Base-by-base conservation (phyloP, 2,113 vertebrate species). In the Sebastes schlegelii region DNA sequence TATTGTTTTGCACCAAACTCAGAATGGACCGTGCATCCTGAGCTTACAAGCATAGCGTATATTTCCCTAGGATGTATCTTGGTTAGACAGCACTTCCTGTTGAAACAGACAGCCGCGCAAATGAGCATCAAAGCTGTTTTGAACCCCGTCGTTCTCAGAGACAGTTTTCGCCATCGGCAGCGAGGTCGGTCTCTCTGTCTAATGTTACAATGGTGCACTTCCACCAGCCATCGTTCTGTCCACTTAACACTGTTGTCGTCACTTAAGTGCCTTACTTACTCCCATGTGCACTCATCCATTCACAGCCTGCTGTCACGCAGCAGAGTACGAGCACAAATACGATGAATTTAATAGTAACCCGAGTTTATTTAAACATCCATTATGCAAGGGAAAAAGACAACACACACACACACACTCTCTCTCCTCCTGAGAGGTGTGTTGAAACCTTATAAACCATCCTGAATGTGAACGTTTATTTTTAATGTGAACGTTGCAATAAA, bases 231-330 rank as follows among this genome's bases (percentile, higher is more conserved):
- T 70, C 68, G 3, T 26, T 61, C 54, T 83, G 76, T 87, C 79
- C 90, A 64, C 85, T 55, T 51, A 26, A 81, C 89, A 79, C 86
- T 84, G 86, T 88, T 89, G 86, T 92, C 77, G 85, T 91, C 93
- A 93, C 93, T 91, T 60, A 95, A 95, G 95, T 95, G 95, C 95
- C 95, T 95, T 94, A 94, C 82, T 80, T 68, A 60, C 85, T 77
- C 80, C 84, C 86, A 19, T 66, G 74, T 80, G 79, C 88, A 86
- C 88, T 84, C 86, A 79, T 89, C 82, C 81, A 54, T 78, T 86
- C 83, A 85, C 72, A 57, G 57, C 72, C 87, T 80, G 87, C 91
- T 87, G 88, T 77, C 78, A 14, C 1, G 83, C 87, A 84, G 85
- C 87, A 77, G 87, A 90, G 74, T 70, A 87, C 67, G 83, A 93